A percentile compares a stretch with the other conserved stretches of the same genome.
Evolutionary conservation across 2,113 vertebrate genomes (phyloP).

Genomic region (Gadus chalcogrammus): DNA sequence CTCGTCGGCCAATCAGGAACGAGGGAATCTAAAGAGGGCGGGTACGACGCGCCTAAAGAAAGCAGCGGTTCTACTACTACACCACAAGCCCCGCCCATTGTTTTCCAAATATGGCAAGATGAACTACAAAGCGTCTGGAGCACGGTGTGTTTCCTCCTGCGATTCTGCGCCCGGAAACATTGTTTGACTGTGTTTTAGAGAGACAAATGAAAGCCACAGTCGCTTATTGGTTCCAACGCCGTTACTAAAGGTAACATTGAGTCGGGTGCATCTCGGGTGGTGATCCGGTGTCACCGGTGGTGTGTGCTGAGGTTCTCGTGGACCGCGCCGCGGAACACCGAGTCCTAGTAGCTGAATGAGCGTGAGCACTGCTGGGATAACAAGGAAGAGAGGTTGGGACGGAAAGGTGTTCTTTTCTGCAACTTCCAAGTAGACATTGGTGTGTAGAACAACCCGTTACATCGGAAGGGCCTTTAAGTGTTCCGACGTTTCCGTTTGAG

Average conservation of each 20-base stretch:
- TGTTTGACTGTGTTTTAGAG: no score
- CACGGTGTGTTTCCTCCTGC: not conserved
- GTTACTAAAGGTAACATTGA: no score
- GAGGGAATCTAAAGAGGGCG: slow-evolving; percentile 29
- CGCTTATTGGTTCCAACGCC: not conserved
- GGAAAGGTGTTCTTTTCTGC: no score
- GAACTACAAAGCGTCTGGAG: not conserved
- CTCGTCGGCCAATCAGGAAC: slow-evolving; percentile 54
- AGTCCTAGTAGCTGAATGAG: slow-evolving; percentile 5
- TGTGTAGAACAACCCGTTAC: no score
- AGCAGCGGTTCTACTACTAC: slow-evolving; percentile 27
- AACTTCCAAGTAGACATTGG: not conserved
- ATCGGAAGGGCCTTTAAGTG: no score
- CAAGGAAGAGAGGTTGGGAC: not conserved
- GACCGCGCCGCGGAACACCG: slow-evolving; percentile 59
- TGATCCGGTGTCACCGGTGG: slow-evolving; percentile 49
- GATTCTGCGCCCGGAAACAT: not conserved
- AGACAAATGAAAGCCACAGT: not conserved
- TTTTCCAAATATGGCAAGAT: slow-evolving; percentile 46
- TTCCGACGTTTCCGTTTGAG: no score
- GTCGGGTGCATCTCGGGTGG: slow-evolving; percentile 12
- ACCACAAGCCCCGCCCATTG: slow-evolving; percentile 27
- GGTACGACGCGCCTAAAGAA: not conserved
- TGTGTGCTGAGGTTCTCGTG: slow-evolving; percentile 61
- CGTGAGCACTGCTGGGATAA: not conserved